Base-by-base conservation (phyloP, 1,140 invertebrate species). In the Drosophila sturtevanti region DNA sequence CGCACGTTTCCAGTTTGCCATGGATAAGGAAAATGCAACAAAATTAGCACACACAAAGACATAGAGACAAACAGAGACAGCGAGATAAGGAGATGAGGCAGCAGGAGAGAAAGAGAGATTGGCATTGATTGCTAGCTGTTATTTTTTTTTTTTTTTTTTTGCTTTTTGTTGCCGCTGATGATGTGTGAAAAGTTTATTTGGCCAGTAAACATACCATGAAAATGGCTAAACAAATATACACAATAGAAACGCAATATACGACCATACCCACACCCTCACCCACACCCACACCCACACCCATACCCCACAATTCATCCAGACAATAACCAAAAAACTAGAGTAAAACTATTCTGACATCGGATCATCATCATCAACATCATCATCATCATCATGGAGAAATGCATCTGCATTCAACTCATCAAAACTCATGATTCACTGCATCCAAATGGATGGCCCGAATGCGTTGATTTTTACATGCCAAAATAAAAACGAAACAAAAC, bases 141-240 rank as follows among this genome's bases (percentile, higher is more conserved):
- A 75, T 76, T 77, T 79, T 68, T 31, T n/a, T n/a, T n/a, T n/a
- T n/a, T n/a, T n/a, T n/a, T n/a, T n/a, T n/a, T n/a, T n/a, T n/a
- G n/a, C n/a, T n/a, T n/a, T 62, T 61, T 16, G 41, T 48, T 48
- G 41, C 61, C 41, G 67, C 75, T 73, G 77, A 82, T 87, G 82
- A 87, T 87, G 84, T 87, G 84, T 89, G 82, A 86, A 86, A 87
- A 82, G 82, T 89, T 87, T 87, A 89, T 87, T 87, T 87, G 79
- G 37, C 60, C 60, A 82, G 84, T 87, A 87, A 87, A 87, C 82
- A 87, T 68, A 16, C 68, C 72, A 75, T 72, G 71, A 87, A 76
- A 76, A 82, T 82, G 82, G 41, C 68, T 87, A 79, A 74, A 67
- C 77, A 87, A 86, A 86, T 79, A 81, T 74, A 70, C 79, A 86